A percentile compares a stretch with the other conserved stretches of the same genome.
phyloP scores from a whole-genome alignment of 2,888 invertebrate species.

The Hanleya hanleyi region DNA sequence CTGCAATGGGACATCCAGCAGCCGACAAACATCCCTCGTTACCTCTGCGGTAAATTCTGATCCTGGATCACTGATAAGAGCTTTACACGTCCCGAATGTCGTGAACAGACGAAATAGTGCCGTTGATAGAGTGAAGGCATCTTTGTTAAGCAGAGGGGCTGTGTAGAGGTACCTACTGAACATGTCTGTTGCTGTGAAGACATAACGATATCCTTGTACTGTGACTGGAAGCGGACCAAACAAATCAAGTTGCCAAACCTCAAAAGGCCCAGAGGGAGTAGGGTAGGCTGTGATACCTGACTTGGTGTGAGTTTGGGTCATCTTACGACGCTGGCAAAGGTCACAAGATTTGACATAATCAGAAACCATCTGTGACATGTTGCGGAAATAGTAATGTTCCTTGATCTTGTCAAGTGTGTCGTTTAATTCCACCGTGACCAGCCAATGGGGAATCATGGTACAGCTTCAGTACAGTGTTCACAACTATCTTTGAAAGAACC shows the following conservation, averaged over 20 bases:
- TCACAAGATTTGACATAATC: constrained; percentile 15
- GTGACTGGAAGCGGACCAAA: neutral
- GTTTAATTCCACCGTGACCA: constrained; percentile 18
- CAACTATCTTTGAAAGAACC: constrained; percentile 6
- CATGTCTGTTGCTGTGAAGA: constrained; percentile 1
- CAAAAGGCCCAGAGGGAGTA: neutral
- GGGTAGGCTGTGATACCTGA: neutral
- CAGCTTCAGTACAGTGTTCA: neutral
- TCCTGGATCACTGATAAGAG: constrained; percentile 5
- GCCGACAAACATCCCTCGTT: neutral
- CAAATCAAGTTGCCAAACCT: neutral
- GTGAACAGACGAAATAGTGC: constrained; percentile 3
- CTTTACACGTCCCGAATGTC: neutral
- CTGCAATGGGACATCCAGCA: neutral
- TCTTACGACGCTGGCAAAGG: constrained; percentile 7
- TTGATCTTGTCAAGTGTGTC: constrained; percentile 15
- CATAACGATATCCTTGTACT: neutral
- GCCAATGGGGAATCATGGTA: constrained; percentile 15
- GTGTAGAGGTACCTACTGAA: neutral
- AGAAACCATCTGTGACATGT: neutral
- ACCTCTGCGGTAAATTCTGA: constrained; percentile 6
- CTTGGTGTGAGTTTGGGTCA: constrained; percentile 1
- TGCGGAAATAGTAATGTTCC: constrained; percentile 10
- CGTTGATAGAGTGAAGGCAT: neutral
- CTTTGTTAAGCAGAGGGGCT: constrained; percentile 1